Evolutionary conservation across 2,888 invertebrate species (phyloP).

Genomic region (Sicus ferrugineus): DNA sequence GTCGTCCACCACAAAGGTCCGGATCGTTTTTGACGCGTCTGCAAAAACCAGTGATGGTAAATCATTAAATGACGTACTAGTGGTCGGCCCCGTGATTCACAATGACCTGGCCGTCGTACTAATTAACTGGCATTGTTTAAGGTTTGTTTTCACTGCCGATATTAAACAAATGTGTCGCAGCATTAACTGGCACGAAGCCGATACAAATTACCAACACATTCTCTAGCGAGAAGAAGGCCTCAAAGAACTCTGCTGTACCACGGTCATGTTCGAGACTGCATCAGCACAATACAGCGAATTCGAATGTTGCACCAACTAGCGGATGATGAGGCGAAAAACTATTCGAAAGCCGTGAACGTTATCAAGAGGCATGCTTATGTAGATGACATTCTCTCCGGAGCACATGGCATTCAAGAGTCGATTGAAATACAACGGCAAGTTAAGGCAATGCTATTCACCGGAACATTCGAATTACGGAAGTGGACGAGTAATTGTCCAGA

Average conservation of each 20-base stretch:
- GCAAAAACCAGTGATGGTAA: conserved; percentile 14
- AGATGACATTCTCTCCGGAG: conserved; percentile 31
- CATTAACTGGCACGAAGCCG: conserved; percentile 35
- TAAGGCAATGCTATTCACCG: no score
- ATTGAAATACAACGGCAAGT: no score
- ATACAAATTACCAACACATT: conserved; percentile 37
- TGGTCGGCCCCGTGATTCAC: conserved; percentile 3
- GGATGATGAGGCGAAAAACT: no score
- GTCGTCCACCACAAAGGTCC: conserved; percentile 26
- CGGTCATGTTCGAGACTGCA: conserved; percentile 21
- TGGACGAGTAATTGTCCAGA: conserved; percentile 29
- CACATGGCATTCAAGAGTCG: conserved; percentile 7
- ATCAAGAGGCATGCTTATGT: conserved; percentile 29
- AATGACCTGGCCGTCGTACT: neutral
- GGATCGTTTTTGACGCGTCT: conserved; percentile 28
- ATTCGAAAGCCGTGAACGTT: no score
- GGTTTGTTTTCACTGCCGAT: conserved; percentile 29
- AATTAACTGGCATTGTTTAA: conserved; percentile 48
- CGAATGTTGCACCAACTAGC: conserved; percentile 31
- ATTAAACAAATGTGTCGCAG: no score
- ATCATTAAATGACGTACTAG: conserved; percentile 1
- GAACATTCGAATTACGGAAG: no score
- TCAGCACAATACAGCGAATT: conserved; percentile 27
- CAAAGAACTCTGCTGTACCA: conserved; percentile 11
- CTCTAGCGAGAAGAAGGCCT: conserved; percentile 24